These are phyloP conservation scores for Scolopax bukidnonensis DNA, from an alignment of 2,797 vertebrate genomes.

Conservation along the genomic window DNA sequence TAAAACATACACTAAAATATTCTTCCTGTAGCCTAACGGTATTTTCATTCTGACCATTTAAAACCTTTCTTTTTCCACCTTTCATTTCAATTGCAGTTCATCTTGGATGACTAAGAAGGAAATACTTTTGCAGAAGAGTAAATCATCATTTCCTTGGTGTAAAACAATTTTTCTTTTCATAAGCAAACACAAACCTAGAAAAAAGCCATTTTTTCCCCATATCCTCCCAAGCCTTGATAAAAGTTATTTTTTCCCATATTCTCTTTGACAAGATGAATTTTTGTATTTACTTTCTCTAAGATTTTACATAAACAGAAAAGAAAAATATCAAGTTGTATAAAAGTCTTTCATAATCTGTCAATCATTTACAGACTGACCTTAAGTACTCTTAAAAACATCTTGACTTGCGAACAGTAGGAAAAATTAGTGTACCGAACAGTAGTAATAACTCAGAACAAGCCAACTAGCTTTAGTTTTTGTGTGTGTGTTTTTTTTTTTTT, in stretches of 20 bases:
- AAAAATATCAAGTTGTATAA: neutral
- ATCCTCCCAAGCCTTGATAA: neutral
- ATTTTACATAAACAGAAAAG: neutral
- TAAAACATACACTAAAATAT: neutral
- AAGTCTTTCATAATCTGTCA: neutral
- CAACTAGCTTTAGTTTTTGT: neutral
- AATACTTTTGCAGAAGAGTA: neutral
- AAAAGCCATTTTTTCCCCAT: neutral
- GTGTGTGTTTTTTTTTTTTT: neutral
- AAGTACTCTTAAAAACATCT: neutral
- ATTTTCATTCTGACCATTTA: neutral
- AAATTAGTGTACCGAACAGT: neutral
- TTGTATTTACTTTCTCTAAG: neutral
- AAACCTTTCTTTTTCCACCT: slow-evolving; percentile 8
- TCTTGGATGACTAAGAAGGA: slow-evolving; percentile 7
- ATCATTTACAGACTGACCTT: neutral
- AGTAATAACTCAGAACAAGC: neutral
- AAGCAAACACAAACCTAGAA: neutral
- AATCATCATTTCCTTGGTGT: neutral
- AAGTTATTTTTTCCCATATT: neutral
- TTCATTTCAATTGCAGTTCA: neutral
- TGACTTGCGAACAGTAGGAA: neutral
- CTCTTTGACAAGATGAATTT: neutral
- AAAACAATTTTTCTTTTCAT: neutral
- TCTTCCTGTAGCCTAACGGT: neutral